Evolutionary conservation across 2,888 invertebrate species (phyloP).

Genomic region (Euzophera pinguis): DNA sequence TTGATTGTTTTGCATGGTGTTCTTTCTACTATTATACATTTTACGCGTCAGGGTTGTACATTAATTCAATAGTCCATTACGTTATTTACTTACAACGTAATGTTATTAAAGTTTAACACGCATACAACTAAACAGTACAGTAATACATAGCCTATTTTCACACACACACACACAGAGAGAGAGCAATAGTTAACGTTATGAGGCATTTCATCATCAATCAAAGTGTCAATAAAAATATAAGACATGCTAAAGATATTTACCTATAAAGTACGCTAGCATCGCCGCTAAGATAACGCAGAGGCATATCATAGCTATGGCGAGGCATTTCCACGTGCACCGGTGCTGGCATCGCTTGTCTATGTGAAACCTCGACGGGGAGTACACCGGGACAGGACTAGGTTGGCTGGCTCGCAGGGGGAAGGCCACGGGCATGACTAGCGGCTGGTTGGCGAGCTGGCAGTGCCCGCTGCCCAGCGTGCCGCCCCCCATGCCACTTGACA

Average conservation of each 20-base stretch:
- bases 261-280: constrained; percentile 96
- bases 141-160: no score
- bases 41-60: neutral
- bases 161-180: no score
- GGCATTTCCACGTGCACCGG: constrained; percentile 97
- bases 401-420: constrained; percentile 91
- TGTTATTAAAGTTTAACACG: neutral
- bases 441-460: constrained; percentile 85
- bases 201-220: no score
- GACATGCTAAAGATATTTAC: no score
- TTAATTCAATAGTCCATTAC: neutral
- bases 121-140: no score
- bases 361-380: constrained; percentile 95
- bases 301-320: constrained; percentile 95
- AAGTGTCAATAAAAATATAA: no score
- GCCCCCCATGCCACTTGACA: constrained; percentile 80
- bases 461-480: constrained; percentile 83
- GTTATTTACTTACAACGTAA: neutral
- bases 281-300: constrained; percentile 94
- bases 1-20: neutral
- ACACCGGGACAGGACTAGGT: constrained; percentile 86
- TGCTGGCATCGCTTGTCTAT: constrained; percentile 96
- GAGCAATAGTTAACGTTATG: no score
- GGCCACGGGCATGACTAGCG: constrained; percentile 90
- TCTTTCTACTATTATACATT: constrained; percentile 1